Base-by-base conservation (phyloP, 2,113 vertebrate genomes). In the Chitala chitala region DNA sequence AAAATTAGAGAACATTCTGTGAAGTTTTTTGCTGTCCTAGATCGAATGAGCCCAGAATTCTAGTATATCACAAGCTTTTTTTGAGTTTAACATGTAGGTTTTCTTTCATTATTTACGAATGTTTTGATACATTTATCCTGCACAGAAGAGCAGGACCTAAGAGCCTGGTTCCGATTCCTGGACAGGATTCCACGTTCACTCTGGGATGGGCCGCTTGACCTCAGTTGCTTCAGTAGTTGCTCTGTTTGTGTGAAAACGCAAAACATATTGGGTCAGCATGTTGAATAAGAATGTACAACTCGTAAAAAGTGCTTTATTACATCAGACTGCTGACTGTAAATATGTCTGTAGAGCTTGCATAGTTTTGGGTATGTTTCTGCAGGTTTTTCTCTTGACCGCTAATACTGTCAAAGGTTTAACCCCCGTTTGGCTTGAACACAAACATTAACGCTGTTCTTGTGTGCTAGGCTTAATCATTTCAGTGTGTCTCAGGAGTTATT, bases 401-500 rank as follows among this genome's bases (percentile, higher is more conserved):
- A 31, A 22, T 9, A 44, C 33, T 44, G 59, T 44, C 53, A 51
- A 63, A 58, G 64, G 42, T 76, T 50, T 44, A 54, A 61, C 33
- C 8, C 31, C n/a, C 12, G 42, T n/a, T 54, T 71, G 48, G 44
- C n/a, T 53, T 44, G 20, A 61, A 69, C 44, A 46, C 69, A 50
- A 40, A 76, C 42, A 71, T 46, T 70, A 33, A n/a, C 22, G 36
- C 36, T 68, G 36, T 51, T 68, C 63, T 65, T 36, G 36, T 76
- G 58, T 40, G 36, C 69, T 72, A 17, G 50, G 33, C 31, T 76
- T 72, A 76, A 72, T 76, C 72, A 76, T 72, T 55, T 44, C 24
- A 72, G 54, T 66, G 58, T 36, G 61, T 76, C 59, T 76, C 51
- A 48, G 1, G 42, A 72, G 59, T 65, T 76, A 72, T 76, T 76